A percentile compares a stretch with the other conserved stretches of the same genome.
These are phyloP conservation scores for Cheilinus undulatus DNA, from an alignment of 2,113 vertebrate genomes.

Conservation along the genomic window DNA sequence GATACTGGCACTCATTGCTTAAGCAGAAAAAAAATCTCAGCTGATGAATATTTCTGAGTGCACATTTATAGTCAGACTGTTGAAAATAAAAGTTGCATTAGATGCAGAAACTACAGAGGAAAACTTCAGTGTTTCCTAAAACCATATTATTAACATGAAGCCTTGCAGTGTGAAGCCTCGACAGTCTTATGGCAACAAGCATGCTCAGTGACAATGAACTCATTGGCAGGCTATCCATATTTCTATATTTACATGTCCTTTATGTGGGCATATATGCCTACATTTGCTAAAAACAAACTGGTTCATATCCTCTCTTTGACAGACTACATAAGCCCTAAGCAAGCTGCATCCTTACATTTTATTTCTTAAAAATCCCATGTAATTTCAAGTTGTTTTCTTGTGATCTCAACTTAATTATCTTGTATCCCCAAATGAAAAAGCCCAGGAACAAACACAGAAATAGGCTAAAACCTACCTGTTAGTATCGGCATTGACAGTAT, in stretches of 20 bases:
- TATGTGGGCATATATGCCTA: not conserved
- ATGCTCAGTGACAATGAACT: not conserved
- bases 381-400: no score
- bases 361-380: no score
- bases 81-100: not conserved
- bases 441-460: no score
- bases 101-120: not conserved
- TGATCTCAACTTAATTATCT: no score
- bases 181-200: slow-evolving; percentile 11
- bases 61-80: not conserved
- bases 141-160: not conserved
- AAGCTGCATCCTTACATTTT: no score
- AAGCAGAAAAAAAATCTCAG: not conserved
- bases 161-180: not conserved
- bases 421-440: no score
- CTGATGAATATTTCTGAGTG: not conserved
- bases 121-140: not conserved
- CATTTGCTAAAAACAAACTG: not conserved
- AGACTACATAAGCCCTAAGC: no score
- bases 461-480: no score
- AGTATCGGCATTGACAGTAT: no score
- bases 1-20: not conserved
- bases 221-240: not conserved
- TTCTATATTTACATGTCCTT: slow-evolving; percentile 28
- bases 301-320: not conserved